Evolutionary conservation across 1,140 invertebrate genomes (phyloP).

Genomic region (Oryctes rhinoceros): DNA sequence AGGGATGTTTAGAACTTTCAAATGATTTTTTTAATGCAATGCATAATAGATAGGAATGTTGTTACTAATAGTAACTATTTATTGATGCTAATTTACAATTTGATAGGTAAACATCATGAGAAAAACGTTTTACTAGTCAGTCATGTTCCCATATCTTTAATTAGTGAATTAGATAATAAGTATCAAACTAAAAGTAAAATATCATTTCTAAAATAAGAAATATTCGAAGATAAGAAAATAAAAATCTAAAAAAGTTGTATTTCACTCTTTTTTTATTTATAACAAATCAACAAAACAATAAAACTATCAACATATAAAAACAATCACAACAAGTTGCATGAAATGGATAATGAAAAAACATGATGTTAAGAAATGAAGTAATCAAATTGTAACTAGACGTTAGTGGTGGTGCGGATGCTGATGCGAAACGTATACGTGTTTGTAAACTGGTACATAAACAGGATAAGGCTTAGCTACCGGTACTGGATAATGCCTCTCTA

Average conservation of each 20-base stretch:
- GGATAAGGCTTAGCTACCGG: conserved; percentile 77
- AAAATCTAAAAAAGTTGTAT: neutral
- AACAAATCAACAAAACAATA: conserved; percentile 19
- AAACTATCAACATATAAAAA: conserved; percentile 19
- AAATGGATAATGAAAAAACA: neutral
- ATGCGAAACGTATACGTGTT: conserved; percentile 70
- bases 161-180: no score
- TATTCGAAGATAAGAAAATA: neutral
- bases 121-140: no score
- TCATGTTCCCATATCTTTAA: no score
- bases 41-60: no score
- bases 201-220: neutral
- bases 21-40: no score
- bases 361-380: conserved; percentile 21
- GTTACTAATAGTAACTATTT: no score
- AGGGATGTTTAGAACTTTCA: no score
- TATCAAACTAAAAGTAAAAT: no score
- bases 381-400: neutral
- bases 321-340: conserved; percentile 13
- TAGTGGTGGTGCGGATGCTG: conserved; percentile 19
- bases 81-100: no score
- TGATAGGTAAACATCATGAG: no score
- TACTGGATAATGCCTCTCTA: conserved; percentile 79
- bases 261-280: neutral
- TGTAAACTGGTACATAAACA: conserved; percentile 80